Conservation (phyloP, 2,113 vertebrate species). For the Tragelaphus scriptus region DNA sequence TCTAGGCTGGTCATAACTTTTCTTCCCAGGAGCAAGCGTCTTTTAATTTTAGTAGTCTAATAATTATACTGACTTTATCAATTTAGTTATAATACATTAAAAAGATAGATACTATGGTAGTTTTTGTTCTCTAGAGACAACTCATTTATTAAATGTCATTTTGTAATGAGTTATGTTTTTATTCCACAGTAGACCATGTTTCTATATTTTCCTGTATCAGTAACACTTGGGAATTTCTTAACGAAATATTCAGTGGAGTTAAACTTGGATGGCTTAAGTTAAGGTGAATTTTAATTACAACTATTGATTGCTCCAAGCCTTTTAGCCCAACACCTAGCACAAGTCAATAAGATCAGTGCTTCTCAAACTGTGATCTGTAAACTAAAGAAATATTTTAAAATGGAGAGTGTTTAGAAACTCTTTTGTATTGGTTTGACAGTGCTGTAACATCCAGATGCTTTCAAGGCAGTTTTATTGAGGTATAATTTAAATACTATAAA, state of each 20-base stretch:
- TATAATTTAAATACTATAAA: neutral
- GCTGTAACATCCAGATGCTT: neutral
- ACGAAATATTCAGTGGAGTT: neutral
- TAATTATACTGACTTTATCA: neutral
- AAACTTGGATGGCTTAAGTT: neutral
- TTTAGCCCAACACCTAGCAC: neutral
- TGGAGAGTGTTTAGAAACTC: neutral
- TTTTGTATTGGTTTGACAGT: neutral
- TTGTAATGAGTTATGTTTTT: neutral
- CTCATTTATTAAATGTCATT: neutral
- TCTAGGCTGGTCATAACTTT: neutral
- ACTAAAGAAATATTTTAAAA: neutral
- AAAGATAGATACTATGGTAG: neutral
- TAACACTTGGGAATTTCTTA: neutral
- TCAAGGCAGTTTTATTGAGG: neutral
- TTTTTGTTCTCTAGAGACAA: neutral
- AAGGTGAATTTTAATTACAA: neutral
- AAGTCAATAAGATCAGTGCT: neutral
- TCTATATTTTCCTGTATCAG: neutral
- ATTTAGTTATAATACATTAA: neutral
- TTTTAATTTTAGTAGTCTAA: neutral
- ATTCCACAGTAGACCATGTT: neutral
- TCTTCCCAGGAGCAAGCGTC: neutral
- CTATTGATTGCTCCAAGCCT: neutral
- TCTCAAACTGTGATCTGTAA: neutral